Conservation (phyloP, 2,888 invertebrate genomes). For the Melieria omissa region DNA sequence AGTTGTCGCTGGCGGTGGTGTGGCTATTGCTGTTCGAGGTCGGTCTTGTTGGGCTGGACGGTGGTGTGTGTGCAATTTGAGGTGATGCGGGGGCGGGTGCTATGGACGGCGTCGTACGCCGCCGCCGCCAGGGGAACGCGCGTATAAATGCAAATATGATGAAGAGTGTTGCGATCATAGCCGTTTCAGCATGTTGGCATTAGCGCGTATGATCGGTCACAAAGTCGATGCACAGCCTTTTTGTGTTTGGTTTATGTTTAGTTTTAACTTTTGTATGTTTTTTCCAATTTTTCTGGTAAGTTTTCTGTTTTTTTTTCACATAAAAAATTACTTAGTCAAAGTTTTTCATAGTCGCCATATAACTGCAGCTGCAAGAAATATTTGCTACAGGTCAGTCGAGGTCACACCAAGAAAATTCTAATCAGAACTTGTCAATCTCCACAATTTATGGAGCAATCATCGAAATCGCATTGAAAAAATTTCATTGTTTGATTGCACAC, state of each 20-base stretch:
- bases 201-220: not conserved
- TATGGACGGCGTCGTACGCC: constrained; percentile 42
- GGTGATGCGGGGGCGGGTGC: constrained; percentile 36
- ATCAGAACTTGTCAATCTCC: too few species aligned
- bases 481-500: too few species aligned
- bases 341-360: too few species aligned
- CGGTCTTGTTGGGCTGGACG: constrained; percentile 14
- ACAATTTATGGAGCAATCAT: too few species aligned
- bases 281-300: not conserved
- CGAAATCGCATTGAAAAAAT: too few species aligned
- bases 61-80: constrained; percentile 29
- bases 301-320: too few species aligned
- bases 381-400: too few species aligned
- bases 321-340: too few species aligned
- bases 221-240: constrained; percentile 7
- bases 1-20: constrained; percentile 14
- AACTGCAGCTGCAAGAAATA: too few species aligned
- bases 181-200: constrained; percentile 42
- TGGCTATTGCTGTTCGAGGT: constrained; percentile 13
- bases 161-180: constrained; percentile 67
- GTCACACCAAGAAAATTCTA: too few species aligned
- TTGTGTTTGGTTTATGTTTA: constrained; percentile 4
- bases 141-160: constrained; percentile 67
- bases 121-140: constrained; percentile 65
- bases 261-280: not conserved